Evolutionary conservation across 2,888 invertebrate genomes (phyloP), one percentile per base, ranked within the genome.

Genomic region (Parnassius glacialis): DNA sequence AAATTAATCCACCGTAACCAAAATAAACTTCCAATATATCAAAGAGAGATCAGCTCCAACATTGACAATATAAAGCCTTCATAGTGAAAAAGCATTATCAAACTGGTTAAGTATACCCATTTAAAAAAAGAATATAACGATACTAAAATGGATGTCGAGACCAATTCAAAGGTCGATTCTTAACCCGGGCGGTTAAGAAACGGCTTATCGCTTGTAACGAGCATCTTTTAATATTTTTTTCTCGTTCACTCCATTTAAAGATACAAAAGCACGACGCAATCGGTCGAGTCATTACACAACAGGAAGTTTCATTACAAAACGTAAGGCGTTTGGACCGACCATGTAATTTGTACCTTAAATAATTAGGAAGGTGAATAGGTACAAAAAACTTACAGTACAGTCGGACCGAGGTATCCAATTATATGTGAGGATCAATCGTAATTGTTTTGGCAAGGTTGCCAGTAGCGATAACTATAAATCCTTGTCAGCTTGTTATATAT

Each of bases 311-410:
- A 75, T 78, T 78, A 75, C 69, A 62, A 57, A 55, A 62, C 59
- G 52, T 66, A 45, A 62, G 71, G 66, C 74, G 69, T 71, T 70
- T 71, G 71, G 66, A 64, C 53, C 66, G 55, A 63, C 67, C 64
- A 48, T 72, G 71, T 74, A 76, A 78, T 75, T 75, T 76, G 74
- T 72, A 68, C 68, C 67, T 71, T 67, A 68, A 69, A 75, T 78
- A 75, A 78, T 76, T 73, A 74, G 71, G 68, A 70, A 70, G 70
- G 56, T 43, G 62, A 52, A 63, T 47, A 62, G 62, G 60, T 67
- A 54, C 65, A 65, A 67, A 70, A 70, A 74, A 73, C 69, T 65
- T 69, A 69, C 68, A 68, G 68, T 69, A 68, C 67, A 60, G 66
- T 63, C 63, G 62, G 50, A 59, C 65, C 52, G 64, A 65, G 41